Evolutionary conservation across 2,888 invertebrate genomes (phyloP).

Genomic region (Macaria notata): DNA sequence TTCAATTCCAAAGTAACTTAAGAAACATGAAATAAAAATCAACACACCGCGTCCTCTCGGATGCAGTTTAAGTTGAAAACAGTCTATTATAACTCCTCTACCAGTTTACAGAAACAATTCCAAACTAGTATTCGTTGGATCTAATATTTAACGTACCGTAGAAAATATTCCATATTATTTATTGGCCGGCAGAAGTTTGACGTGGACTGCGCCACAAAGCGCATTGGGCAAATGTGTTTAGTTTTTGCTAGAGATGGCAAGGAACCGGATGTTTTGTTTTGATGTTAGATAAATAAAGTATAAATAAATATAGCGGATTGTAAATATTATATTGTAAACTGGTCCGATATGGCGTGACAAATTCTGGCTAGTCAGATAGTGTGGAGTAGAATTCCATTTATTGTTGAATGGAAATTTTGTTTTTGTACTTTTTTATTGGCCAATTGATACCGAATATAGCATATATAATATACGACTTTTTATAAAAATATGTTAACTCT

Average conservation of each 20-base stretch:
- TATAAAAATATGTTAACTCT: no score
- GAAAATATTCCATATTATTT: constrained; percentile 49
- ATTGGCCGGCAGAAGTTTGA: constrained; percentile 33
- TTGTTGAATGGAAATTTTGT: no score
- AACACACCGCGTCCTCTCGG: constrained; percentile 42
- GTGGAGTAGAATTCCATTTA: no score
- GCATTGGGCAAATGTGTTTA: constrained; percentile 27
- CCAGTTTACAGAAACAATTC: constrained; percentile 52
- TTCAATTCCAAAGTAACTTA: constrained; percentile 22
- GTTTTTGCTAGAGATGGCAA: constrained; percentile 13
- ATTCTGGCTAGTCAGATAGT: no score
- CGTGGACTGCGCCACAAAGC: constrained; percentile 20
- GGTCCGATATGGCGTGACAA: no score
- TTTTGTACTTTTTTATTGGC: no score
- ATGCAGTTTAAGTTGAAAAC: constrained; percentile 38
- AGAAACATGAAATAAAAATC: constrained; percentile 42
- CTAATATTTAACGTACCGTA: constrained; percentile 53
- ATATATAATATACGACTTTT: no score
- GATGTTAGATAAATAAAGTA: no score
- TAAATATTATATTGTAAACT: no score
- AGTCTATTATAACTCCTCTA: constrained; percentile 41
- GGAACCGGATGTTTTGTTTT: no score
- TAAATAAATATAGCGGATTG: no score
- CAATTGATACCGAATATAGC: no score
- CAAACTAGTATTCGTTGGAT: constrained; percentile 47